phyloP scores from a whole-genome alignment of 2,797 vertebrate species.

The Hirundo rustica region DNA sequence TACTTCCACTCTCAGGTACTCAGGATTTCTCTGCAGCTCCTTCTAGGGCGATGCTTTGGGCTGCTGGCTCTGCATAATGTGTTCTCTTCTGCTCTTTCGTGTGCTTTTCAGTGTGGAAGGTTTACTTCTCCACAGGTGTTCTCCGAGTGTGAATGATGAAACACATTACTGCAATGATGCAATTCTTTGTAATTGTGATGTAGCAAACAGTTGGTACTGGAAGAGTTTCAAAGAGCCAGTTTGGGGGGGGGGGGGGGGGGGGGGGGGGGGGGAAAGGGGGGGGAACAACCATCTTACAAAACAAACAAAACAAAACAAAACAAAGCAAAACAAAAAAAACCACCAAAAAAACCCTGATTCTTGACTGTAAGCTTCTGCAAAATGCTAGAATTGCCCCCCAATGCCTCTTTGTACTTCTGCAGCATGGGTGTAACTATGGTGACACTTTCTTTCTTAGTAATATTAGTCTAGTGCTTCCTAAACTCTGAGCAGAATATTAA shows the following conservation, averaged over 20 bases:
- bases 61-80: background rate
- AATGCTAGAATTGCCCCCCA: background rate
- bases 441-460: constrained; percentile 42
- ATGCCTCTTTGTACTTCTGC: background rate
- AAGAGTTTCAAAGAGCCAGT: background rate
- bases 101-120: background rate
- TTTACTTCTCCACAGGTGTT: background rate
- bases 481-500: constrained; percentile 62
- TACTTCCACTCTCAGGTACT: background rate
- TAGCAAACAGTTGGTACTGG: background rate
- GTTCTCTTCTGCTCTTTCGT: background rate
- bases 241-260: rapidly evolving
- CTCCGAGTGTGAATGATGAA: background rate
- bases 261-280: too few species aligned
- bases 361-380: background rate
- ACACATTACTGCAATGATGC: background rate
- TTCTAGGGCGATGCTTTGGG: background rate
- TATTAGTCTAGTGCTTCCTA: constrained; percentile 42
- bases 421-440: background rate
- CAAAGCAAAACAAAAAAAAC: background rate
- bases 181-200: background rate
- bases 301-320: background rate
- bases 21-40: background rate
- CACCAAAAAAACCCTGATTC: background rate
- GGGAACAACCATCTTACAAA: background rate